Base-by-base conservation (phyloP, 1,140 invertebrate genomes). In the Ceratina australensis region DNA sequence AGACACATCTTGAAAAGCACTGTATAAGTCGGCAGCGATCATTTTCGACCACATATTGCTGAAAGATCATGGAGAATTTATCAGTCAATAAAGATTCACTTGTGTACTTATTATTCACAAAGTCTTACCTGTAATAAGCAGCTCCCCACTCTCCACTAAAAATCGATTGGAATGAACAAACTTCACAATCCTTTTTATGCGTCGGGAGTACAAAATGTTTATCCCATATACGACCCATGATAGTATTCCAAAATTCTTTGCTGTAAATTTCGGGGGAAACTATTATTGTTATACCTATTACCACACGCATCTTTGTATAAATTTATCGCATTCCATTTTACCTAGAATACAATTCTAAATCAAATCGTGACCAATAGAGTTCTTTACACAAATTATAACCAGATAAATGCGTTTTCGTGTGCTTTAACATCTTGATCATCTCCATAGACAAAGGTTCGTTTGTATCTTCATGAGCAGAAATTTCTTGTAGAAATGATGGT, bases 11-110 rank as follows among this genome's bases (percentile, higher is more conserved):
- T 95, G 92, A 89, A 98, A 98, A 54, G 96, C 95, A 89, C 95
- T 95, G 86, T 96, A 98, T 18, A 96, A 94, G 92, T 99, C 98
- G 1, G 97, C 97, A 1, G 97, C 97, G 50, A 98, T 93, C 94
- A 99, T 96, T 92, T 95, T 93, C 3, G 96, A 96, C 96, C 97
- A 98, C 7, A 96, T 81, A 85, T 95, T 92, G 64, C 95, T 95
- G 64, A 90, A 94, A 90, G 52, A 26, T 47, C 33, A 42, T 10
- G 33, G 7, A 42, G 7, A 10, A 42, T 42, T 42, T 42, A 7
- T 42, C 5, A 42, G 8, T 42, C 10, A 42, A 42, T 42, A 42
- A 42, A 42, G 7, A 10, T 42, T 20, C 49, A 73, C 67, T 22
- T 50, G 42, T 16, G 8, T 50, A 3, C 15, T 24, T 42, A 0